phyloP scores from a whole-genome alignment of 2,888 invertebrate species.

The Tenthredo amoena region DNA sequence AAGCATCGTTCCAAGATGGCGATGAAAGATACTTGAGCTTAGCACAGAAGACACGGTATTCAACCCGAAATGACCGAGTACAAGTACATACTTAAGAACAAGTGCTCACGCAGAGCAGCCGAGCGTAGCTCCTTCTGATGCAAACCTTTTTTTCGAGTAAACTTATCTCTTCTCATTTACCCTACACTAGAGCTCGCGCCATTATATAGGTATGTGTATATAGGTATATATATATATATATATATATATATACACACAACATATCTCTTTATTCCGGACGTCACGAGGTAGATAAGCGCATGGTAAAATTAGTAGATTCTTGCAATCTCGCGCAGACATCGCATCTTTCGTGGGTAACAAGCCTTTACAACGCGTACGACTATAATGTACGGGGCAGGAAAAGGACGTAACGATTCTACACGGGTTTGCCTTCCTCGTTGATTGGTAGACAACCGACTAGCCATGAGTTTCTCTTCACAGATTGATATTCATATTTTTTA shows the following conservation, averaged over 20 bases:
- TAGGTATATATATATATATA: not conserved
- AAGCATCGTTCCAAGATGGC: constrained; percentile 51
- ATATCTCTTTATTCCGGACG: constrained; percentile 27
- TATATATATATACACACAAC: not conserved
- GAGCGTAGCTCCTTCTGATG: constrained; percentile 72
- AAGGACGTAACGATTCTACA: constrained; percentile 17
- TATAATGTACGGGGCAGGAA: constrained; percentile 8
- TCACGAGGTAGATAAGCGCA: constrained; percentile 37
- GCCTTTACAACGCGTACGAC: constrained; percentile 33
- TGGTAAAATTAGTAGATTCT: constrained; percentile 32
- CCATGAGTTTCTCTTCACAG: not conserved
- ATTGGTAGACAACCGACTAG: not conserved
- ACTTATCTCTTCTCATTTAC: constrained; percentile 1
- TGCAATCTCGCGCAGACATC: constrained; percentile 47
- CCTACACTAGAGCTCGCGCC: constrained; percentile 10
- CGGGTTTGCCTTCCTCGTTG: not conserved
- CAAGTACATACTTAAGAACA: constrained; percentile 72
- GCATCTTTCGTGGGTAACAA: constrained; percentile 53
- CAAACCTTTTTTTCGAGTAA: constrained; percentile 40
- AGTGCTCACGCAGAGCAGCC: constrained; percentile 70
- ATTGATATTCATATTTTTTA: not conserved
- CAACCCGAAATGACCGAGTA: constrained; percentile 68
- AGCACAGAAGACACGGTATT: constrained; percentile 42
- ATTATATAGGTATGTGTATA: not conserved
- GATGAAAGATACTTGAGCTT: constrained; percentile 39